Conservation (phyloP, 2,797 vertebrate genomes). For the Chaunax sp. region DNA sequence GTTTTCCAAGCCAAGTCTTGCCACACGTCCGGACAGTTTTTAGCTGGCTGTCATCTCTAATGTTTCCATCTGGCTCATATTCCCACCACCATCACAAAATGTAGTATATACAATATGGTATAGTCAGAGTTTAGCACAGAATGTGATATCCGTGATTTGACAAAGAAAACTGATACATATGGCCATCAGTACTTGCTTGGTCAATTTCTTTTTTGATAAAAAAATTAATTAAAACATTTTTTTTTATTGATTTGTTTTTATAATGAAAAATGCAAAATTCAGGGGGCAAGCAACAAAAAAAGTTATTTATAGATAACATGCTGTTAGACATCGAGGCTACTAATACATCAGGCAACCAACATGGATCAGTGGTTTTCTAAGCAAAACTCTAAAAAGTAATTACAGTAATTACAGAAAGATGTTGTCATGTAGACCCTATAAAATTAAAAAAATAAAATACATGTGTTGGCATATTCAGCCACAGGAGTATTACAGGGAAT, state of each 20-base stretch:
- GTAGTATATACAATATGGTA: conserved; percentile 1
- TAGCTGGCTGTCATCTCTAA: conserved; percentile 27
- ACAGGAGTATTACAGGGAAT: no score
- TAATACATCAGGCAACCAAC: conserved; percentile 27
- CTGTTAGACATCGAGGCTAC: no score
- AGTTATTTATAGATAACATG: no score
- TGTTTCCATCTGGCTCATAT: conserved; percentile 61
- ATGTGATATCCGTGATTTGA: conserved; percentile 28
- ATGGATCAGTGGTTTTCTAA: conserved; percentile 37
- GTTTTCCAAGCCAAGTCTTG: conserved; percentile 27
- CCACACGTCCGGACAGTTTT: conserved; percentile 32
- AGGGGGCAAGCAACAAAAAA: not conserved
- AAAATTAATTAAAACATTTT: no score
- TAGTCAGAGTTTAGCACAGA: not conserved
- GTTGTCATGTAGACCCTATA: conserved; percentile 23
- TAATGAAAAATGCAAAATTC: not conserved
- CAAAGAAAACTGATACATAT: not conserved
- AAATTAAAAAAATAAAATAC: conserved; percentile 6
- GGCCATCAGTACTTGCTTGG: not conserved
- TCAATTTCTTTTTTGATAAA: no score
- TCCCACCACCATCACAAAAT: conserved; percentile 35
- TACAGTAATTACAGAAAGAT: conserved; percentile 20
- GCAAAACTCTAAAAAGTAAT: conserved; percentile 21
- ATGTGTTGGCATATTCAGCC: not conserved
- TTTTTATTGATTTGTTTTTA: no score